A percentile compares a stretch with the other conserved stretches of the same genome.
These are phyloP conservation scores for Drosophila flavopinicola DNA, from an alignment of 2,888 invertebrate genomes.

Conservation along the genomic window DNA sequence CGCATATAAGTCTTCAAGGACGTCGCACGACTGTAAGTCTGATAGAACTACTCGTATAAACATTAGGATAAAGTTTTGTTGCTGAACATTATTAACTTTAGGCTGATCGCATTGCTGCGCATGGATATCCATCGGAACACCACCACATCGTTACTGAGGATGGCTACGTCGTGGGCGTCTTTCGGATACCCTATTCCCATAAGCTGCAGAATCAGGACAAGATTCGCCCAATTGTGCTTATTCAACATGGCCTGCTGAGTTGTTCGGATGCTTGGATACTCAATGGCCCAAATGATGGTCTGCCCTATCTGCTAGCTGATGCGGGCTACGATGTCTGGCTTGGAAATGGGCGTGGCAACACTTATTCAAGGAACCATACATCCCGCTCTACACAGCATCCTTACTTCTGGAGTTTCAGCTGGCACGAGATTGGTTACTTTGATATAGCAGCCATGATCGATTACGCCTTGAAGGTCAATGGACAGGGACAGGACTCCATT, in stretches of 20 bases:
- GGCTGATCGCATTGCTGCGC: slow-evolving; percentile 81
- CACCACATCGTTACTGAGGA: slow-evolving; percentile 84
- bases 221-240: slow-evolving; percentile 80
- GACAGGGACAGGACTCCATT: slow-evolving; percentile 60
- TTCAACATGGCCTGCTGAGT: slow-evolving; percentile 85
- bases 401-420: slow-evolving; percentile 86
- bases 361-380: slow-evolving; percentile 67
- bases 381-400: slow-evolving; percentile 46
- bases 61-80: background rate
- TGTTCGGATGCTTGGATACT: slow-evolving; percentile 79
- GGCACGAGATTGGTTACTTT: slow-evolving; percentile 93
- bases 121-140: slow-evolving; percentile 88
- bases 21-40: slow-evolving; percentile 56
- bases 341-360: slow-evolving; percentile 79
- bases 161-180: slow-evolving; percentile 75
- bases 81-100: background rate
- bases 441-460: slow-evolving; percentile 74
- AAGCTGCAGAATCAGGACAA: slow-evolving; percentile 62
- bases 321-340: slow-evolving; percentile 82
- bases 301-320: slow-evolving; percentile 78
- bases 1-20: slow-evolving; percentile 38
- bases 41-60: too few relatives aligned
- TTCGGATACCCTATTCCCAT: slow-evolving; percentile 77
- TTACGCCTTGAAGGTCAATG: slow-evolving; percentile 66
- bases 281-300: slow-evolving; percentile 66